Evolutionary conservation across 2,797 vertebrate genomes (phyloP), one percentile per base, ranked within the genome.

Genomic region (Cossypha caffra): DNA sequence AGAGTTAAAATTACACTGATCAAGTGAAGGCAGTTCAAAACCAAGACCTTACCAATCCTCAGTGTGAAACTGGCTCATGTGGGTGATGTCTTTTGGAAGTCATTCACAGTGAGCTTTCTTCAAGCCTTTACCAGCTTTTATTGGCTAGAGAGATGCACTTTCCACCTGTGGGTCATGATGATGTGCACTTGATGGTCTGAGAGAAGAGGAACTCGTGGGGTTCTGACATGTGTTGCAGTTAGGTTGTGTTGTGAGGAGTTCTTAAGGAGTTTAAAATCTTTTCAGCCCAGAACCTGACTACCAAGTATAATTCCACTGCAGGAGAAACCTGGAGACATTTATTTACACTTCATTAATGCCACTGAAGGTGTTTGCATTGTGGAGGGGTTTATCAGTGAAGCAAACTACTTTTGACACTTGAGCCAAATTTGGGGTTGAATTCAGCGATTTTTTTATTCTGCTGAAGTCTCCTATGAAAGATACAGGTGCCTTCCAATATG

Each of bases 101-200:
- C 94, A 94, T 93, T 97, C 95, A 93, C 97, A 93, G 81, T 94
- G 96, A 98, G 96, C 92, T 95, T 94, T 96, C 90, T 94, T 95
- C 96, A 92, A 97, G 81, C 95, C 92, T 97, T 97, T 97, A 69
- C 71, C 95, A 95, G 95, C 90, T 98, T 94, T 95, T 96, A 96
- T 91, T 92, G 96, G 95, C 97, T 96, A 54, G 58, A 97, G 97
- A 94, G 76, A 85, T n/a, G 77, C 96, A 92, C 93, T 97, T 95
- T 91, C 84, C 93, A 97, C 79, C 92, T 94, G 91, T 97, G 95
- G 96, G 93, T 96, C 96, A 97, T 8, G 13, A 78, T 81, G 84
- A 97, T 7, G 6, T 57, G 86, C 97, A 93, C 93, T 94, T 93
- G 95, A 93, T 95, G 96, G 92, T 90, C 92, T 97, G 95, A 97